phyloP scores from a whole-genome alignment of 2,113 vertebrate genomes.

The Odocoileus hemionus region DNA sequence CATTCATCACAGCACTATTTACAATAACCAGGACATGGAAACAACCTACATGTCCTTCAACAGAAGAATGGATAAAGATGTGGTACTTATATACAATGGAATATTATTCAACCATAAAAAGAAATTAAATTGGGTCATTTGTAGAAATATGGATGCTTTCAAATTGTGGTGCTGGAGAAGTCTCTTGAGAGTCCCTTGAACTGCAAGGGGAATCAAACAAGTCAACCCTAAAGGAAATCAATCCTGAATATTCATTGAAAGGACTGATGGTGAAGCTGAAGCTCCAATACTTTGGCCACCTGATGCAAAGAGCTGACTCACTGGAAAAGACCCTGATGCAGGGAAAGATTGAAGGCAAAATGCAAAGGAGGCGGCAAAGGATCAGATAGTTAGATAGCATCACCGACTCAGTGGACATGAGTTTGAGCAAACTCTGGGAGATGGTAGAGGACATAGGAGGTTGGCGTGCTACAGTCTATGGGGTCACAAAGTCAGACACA shows the following conservation, averaged over 20 bases:
- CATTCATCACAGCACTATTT: not conserved
- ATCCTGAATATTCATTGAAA: not conserved
- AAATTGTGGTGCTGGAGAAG: not conserved
- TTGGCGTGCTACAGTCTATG: not conserved
- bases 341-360: not conserved
- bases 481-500: not conserved
- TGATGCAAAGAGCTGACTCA: not conserved
- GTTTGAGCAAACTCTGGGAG: not conserved
- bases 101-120: not conserved
- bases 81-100: not conserved
- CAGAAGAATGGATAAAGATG: not conserved
- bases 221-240: not conserved
- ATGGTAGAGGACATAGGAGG: not conserved
- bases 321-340: not conserved
- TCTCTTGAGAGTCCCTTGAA: not conserved
- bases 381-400: not conserved
- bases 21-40: not conserved
- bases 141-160: not conserved
- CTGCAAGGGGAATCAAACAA: not conserved
- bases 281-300: not conserved
- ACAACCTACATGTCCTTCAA: not conserved
- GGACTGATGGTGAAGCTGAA: not conserved
- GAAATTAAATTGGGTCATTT: not conserved
- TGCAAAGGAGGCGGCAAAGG: not conserved
- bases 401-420: not conserved